Evolutionary conservation across 2,797 vertebrate genomes (phyloP), one percentile per base, ranked within the genome.

Genomic region (Siniperca scherzeri): DNA sequence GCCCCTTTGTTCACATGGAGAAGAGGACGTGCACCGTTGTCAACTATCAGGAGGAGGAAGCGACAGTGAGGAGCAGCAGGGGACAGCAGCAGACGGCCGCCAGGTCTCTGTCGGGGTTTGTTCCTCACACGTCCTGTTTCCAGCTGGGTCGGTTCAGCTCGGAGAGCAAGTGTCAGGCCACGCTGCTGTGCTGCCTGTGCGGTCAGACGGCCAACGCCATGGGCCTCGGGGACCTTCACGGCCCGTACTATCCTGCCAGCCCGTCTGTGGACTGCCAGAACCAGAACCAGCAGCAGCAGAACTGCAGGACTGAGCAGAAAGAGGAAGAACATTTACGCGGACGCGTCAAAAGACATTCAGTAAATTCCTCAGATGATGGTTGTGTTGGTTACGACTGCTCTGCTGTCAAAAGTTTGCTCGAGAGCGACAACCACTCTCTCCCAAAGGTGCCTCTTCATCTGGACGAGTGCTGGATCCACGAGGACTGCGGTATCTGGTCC

Each of bases 401-500:
- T 5, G 60, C 83, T 0, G 73, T 64, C 52, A 61, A 66, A 38
- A 27, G 69, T 59, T 52, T 59, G 30, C 55, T 8, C 3, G 25
- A 40, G 30, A 33, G 80, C 5, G 52, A 81, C 42, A 2, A 9
- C 64, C 40, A 22, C 36, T 38, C 69, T 10, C 64, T 55, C 10
- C 21, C 65, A 0, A 76, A 88, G 73, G 75, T n/a, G 42, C 71
- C 81, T 53, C 70, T 72, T 52, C 69, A 55, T 21, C 62, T 89
- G 69, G 65, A 80, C 0, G 96, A 96, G 84, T 85, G 81, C 86
- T 97, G 96, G 96, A 78, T 96, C 77, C 96, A 97, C 6, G 95
- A 95, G 88, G 96, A 97, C 93, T 97, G 96, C 21, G 92, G 93
- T 3, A 91, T 96, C 81, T 97, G 96, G 96, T 93, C 95, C 0